Base-by-base conservation (phyloP, 2,888 invertebrate genomes). In the Adelphocoris suturalis region DNA sequence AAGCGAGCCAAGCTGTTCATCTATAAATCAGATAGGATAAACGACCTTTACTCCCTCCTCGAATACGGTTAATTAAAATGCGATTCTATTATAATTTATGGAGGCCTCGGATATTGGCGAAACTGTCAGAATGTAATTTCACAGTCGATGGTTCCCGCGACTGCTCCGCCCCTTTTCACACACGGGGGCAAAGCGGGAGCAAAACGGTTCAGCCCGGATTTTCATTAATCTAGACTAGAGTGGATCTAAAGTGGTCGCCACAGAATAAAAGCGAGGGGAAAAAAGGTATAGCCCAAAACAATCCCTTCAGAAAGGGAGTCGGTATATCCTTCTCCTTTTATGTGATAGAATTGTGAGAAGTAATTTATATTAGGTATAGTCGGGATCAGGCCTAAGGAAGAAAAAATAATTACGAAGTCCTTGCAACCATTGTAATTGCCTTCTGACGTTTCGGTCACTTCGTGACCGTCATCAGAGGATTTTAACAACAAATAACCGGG, bases 21-120 rank as follows among this genome's bases (percentile, higher is more conserved):
- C 85, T 57, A 85, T 85, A 85, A 85, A 85, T 85, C 85, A 85
- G 82, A 52, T 16, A 85, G 57, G 85, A 61, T 85, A 61, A 55
- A 85, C 85, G 85, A 85, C 85, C 85, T 85, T 61, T 85, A 61
- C 82, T 52, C 48, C 84, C 61, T 48, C 23, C 47, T 23, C 61
- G 85, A 85, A 85, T 85, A 85, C 61, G 85, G 85, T 85, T 85
- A 85, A 85, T 85, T 85, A 85, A 85, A 85, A 85, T 61, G 85
- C 85, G 57, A 85, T 85, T 85, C 85, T 85, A 61, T 57, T 57
- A 85, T 85, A 61, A 85, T 85, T 85, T 85, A 85, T 85, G 85
- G 61, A 85, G 61, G 57, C 85, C 61, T 61, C 37, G 28, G 85
- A 46, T 85, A 85, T 85, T 61, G 85, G 85, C 28, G 85, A 85